A percentile compares a stretch with the other conserved stretches of the same genome.
Conservation (phyloP, 1,140 invertebrate species). For the Vanessa atalanta region DNA sequence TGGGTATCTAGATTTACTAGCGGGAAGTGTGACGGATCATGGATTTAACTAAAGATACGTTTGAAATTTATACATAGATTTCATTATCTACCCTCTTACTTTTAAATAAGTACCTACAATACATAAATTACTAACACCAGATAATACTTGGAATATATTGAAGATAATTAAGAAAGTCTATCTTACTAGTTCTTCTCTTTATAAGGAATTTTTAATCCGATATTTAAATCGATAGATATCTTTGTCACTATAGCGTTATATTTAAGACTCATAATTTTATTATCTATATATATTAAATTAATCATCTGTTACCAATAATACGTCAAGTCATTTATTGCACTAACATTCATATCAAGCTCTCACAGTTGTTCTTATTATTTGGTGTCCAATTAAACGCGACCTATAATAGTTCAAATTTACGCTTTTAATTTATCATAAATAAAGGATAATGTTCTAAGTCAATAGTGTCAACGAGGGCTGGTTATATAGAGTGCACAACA, state of each 20-base stretch:
- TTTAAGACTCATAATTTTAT: background rate
- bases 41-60: conserved; percentile 55
- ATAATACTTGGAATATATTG: background rate
- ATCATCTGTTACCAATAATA: background rate
- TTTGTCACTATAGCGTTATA: background rate
- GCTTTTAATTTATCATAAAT: background rate
- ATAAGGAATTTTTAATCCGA: background rate
- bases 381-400: background rate
- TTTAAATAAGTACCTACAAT: background rate
- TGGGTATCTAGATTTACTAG: conserved; percentile 71
- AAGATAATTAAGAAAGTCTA: too few relatives aligned
- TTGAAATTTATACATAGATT: conserved; percentile 17
- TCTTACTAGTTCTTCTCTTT: too few relatives aligned
- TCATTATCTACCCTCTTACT: conserved; percentile 20
- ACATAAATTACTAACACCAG: background rate
- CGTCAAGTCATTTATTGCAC: background rate
- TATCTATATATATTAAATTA: conserved; percentile 5
- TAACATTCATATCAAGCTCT: background rate
- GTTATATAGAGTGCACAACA: conserved; percentile 54
- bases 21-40: conserved; percentile 73
- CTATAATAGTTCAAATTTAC: background rate
- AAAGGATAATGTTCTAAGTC: background rate
- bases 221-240: background rate
- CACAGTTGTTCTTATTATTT: conserved; percentile 9
- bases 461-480: conserved; percentile 20